phyloP scores from a whole-genome alignment of 2,888 invertebrate genomes.

The Eupithecia vulgata region DNA sequence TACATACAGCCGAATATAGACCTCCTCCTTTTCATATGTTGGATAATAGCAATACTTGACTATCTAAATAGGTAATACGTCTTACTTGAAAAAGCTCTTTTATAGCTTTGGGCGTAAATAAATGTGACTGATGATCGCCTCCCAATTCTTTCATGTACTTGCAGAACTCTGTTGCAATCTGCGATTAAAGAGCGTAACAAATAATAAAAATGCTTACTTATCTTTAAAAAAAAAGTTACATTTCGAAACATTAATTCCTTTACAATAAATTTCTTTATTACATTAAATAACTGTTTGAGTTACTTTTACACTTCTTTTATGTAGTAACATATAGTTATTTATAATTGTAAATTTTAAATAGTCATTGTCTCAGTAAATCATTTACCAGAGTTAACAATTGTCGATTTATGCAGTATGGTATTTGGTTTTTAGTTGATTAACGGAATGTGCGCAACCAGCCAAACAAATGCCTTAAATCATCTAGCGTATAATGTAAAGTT shows the following conservation, averaged over 20 bases:
- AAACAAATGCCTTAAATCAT: background rate
- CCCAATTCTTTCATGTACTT: conserved; percentile 78
- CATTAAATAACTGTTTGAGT: background rate
- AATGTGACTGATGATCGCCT: conserved; percentile 77
- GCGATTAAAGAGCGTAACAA: background rate
- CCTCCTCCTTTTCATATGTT: no score
- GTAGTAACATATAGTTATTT: no score
- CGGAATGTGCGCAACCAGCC: background rate
- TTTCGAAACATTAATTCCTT: no score
- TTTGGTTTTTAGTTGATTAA: background rate
- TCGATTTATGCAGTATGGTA: no score
- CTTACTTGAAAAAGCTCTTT: conserved; percentile 79
- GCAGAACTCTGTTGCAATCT: conserved; percentile 79
- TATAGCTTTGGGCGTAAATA: conserved; percentile 77
- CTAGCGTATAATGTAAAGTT: background rate
- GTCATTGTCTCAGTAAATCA: no score
- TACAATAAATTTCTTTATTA: background rate
- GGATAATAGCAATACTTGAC: no score
- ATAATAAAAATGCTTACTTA: no score
- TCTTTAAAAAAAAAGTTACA: no score
- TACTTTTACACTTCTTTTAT: no score
- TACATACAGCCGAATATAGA: no score
- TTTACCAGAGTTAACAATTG: no score
- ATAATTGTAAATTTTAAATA: no score
- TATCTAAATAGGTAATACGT: background rate